Evolutionary conservation across 1,140 invertebrate genomes (phyloP).

Genomic region (Drosophila sturtevanti): DNA sequence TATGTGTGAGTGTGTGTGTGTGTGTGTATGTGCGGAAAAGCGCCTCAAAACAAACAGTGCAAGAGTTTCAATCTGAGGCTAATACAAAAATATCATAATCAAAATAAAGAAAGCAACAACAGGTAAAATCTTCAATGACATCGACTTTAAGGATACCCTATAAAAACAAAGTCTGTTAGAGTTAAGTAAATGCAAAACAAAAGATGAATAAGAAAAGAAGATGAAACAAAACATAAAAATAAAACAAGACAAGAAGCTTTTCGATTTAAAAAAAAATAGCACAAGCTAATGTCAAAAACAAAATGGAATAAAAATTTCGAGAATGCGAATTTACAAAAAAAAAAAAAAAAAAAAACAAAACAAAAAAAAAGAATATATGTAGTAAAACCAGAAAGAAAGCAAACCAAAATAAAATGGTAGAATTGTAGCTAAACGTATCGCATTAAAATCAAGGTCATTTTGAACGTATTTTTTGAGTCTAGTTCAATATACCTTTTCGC

Average conservation of each 20-base stretch:
- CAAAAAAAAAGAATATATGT: not conserved
- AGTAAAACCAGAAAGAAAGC: not conserved
- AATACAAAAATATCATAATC: constrained; percentile 20
- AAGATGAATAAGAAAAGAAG: too few species aligned
- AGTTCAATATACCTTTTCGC: constrained; percentile 5
- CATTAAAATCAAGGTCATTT: not conserved
- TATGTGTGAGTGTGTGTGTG: not conserved
- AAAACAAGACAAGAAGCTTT: too few species aligned
- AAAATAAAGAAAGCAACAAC: constrained; percentile 32
- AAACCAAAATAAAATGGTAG: not conserved
- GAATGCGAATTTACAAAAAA: too few species aligned
- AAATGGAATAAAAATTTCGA: too few species aligned
- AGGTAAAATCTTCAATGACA: not conserved
- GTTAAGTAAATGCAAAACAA: too few species aligned
- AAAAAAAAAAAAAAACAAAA: not conserved
- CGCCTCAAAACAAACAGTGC: constrained; percentile 33
- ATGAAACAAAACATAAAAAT: too few species aligned
- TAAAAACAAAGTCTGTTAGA: not conserved
- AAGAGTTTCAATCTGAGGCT: constrained; percentile 12
- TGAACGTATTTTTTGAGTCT: not conserved
- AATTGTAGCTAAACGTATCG: not conserved
- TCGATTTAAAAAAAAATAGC: too few species aligned
- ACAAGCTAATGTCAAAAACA: too few species aligned
- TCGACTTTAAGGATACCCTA: not conserved
- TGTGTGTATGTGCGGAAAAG: constrained; percentile 27